Evolutionary conservation across 2,113 vertebrate genomes (phyloP).

Genomic region (Irena cyanogastra): DNA sequence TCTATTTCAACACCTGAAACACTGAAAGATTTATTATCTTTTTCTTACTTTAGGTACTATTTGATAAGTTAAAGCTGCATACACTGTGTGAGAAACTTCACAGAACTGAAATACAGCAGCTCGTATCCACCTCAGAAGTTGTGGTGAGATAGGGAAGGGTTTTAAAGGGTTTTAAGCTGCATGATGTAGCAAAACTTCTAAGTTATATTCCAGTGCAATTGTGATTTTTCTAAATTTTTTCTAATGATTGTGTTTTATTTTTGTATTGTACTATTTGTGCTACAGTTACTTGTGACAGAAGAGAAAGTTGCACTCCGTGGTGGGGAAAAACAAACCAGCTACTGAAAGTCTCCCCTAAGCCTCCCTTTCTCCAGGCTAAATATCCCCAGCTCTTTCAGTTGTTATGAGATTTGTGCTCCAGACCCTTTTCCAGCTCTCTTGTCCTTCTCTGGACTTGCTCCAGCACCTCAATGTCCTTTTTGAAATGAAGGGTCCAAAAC

Average conservation of each 20-base stretch:
- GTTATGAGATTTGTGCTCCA: neutral
- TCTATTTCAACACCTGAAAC: neutral
- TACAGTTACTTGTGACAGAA: neutral
- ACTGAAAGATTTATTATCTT: neutral
- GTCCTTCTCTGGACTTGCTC: neutral
- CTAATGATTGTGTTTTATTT: neutral
- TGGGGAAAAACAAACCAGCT: neutral
- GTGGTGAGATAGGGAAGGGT: constrained; percentile 67
- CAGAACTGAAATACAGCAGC: constrained; percentile 74
- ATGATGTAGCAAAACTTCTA: neutral
- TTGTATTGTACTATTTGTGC: neutral
- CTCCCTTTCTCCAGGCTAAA: neutral
- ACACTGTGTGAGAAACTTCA: constrained; percentile 76
- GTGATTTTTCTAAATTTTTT: neutral
- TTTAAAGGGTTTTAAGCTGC: neutral
- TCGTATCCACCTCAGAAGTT: constrained; percentile 85
- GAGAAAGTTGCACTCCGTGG: neutral
- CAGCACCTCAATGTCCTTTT: neutral
- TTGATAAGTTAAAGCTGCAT: constrained; percentile 86
- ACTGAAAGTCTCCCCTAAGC: neutral
- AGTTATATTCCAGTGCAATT: neutral
- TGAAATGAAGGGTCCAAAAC: neutral
- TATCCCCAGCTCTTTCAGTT: neutral
- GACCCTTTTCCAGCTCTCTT: neutral
- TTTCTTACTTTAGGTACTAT: constrained; percentile 77